Base-by-base conservation (phyloP, 2,797 vertebrate genomes). In the Lepilemur ruficaudatus region DNA sequence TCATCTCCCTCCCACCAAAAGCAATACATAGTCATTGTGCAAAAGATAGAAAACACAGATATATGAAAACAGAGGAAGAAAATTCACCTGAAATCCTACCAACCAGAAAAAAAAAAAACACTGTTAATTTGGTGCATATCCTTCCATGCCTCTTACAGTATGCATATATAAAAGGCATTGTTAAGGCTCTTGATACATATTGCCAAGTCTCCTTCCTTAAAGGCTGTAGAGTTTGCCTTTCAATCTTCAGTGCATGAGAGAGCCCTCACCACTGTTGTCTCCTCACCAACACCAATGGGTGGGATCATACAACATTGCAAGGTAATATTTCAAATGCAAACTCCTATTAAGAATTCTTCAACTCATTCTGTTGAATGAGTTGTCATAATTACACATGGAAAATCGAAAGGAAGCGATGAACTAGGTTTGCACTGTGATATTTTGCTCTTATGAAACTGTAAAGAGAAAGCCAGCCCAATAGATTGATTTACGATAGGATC, bases 301-400 rank as follows among this genome's bases (percentile, higher is more conserved):
- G 38, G 38, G 38, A 38, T 38, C 38, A 38, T 38, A 38, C 38
- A 38, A 38, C 38, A 38, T 38, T 38, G 38, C 38, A 38, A 38
- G 38, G 38, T 91, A 61, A 73, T 82, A 57, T 46, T 87, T 94
- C 78, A 93, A 91, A 70, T 48, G 30, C 30, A 96, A 84, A 93
- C 52, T 67, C 4, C 46, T 75, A 20, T 55, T 93, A 67, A 78
- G 69, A 85, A 82, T 86, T 73, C 41, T 7, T 85, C 46, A 89
- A 32, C 32, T 88, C 50, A 61, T 79, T 90, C 22, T 84, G 15
- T 82, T 38, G 38, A 38, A 38, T 38, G 38, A 38, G 38, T 38
- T 86, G 57, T 92, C 59, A 70, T 96, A 82, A 78, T 79, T 79
- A 69, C 48, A 84, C 25, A 20, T 43, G 43, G 63, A 46, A 90